These are phyloP conservation scores for Heliconius aoede DNA, from an alignment of 2,888 invertebrate species.

Conservation along the genomic window DNA sequence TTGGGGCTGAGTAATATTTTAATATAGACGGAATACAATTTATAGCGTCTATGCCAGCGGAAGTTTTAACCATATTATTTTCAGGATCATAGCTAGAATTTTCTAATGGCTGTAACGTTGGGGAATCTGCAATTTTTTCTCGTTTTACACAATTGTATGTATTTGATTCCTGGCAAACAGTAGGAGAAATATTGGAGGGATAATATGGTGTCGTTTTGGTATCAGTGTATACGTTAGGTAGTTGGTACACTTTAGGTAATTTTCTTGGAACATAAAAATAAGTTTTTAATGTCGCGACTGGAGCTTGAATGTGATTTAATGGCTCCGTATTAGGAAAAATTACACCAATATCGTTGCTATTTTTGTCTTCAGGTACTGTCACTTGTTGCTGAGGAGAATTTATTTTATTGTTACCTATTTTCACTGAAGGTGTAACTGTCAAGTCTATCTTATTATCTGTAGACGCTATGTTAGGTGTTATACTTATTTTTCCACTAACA, in stretches of 20 bases:
- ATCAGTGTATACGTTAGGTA: constrained; percentile 10
- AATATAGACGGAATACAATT: background rate
- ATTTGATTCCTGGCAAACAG: background rate
- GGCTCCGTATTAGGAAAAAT: background rate
- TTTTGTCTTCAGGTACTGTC: background rate
- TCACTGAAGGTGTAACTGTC: constrained; percentile 16
- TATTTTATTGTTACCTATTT: constrained; percentile 5
- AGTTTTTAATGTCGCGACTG: background rate
- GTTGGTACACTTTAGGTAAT: constrained; percentile 15
- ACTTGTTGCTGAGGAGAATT: background rate
- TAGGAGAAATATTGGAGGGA: background rate
- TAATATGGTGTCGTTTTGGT: background rate
- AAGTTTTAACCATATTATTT: background rate
- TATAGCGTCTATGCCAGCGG: background rate
- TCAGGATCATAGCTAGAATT: background rate
- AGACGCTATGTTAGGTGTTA: background rate
- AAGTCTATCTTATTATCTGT: constrained; percentile 2
- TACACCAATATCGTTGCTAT: background rate
- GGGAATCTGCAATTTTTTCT: background rate
- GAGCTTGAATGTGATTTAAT: background rate
- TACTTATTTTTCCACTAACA: background rate
- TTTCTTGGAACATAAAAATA: background rate
- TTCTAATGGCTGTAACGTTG: background rate
- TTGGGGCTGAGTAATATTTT: background rate
- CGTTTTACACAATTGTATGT: background rate